These are phyloP conservation scores for Diploscapter pachys DNA, from an alignment of 1,140 invertebrate genomes.

Conservation along the genomic window DNA sequence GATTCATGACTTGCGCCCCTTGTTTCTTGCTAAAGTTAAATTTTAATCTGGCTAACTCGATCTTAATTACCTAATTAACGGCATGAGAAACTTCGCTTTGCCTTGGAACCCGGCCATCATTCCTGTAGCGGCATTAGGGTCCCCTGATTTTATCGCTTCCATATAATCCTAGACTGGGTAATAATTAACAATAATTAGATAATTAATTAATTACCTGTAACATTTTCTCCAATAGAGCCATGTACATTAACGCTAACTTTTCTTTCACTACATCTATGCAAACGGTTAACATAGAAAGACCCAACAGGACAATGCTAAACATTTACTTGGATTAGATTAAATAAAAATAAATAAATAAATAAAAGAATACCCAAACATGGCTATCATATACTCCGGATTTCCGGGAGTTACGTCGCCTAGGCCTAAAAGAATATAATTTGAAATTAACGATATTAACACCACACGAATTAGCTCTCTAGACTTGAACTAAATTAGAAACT, in stretches of 20 bases:
- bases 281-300: conserved; percentile 88
- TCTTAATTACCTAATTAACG: conserved; percentile 43
- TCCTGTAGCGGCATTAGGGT: conserved; percentile 48
- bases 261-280: conserved; percentile 71
- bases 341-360: no score
- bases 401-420: conserved; percentile 51
- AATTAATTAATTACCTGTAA: conserved; percentile 33
- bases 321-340: no score
- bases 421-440: conserved; percentile 13
- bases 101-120: conserved; percentile 52
- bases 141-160: conserved; percentile 45
- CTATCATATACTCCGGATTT: conserved; percentile 85
- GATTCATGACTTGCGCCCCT: conserved; percentile 49
- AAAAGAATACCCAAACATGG: conserved; percentile 70
- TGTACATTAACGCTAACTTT: conserved; percentile 49
- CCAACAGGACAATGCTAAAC: conserved; percentile 77
- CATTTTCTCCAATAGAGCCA: conserved; percentile 48
- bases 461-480: no score
- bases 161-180: conserved; percentile 49
- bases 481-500: no score
- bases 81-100: conserved; percentile 54
- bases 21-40: conserved; percentile 44
- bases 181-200: neutral
- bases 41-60: neutral
- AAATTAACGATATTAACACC: no score